Base-by-base conservation (phyloP, 2,797 vertebrate genomes). In the Squalus acanthias region DNA sequence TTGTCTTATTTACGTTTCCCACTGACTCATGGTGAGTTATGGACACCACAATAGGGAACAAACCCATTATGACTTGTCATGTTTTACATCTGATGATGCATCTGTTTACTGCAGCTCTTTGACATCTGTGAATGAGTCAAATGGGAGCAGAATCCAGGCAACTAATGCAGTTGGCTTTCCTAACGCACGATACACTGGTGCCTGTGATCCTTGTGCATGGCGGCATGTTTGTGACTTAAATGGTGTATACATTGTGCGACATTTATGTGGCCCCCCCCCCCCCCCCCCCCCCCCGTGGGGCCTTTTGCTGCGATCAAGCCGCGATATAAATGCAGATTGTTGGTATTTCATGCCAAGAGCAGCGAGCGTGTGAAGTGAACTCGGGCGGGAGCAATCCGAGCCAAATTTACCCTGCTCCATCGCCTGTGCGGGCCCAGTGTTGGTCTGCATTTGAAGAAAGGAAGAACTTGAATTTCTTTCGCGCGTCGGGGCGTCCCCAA, bases 11-110 rank as follows among this genome's bases (percentile, higher is more conserved):
- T 63, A 20, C 5, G 65, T 24, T 69, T 69, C 63, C 0, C 7
- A 22, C 39, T 93, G 65, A 93, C 91, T 93, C 50, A 95, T 33
- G 7, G 89, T 92, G 82, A 82, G 67, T 72, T 95, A 33, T 57
- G 69, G 57, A 26, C 26, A 17, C 69, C 26, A 33, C 69, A 74
- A 74, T 57, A 57, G 15, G 72, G 70, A 76, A 57, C 53, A 57
- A 76, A 74, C 15, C 65, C 46, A 76, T 76, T 95, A 57, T 72
- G 50, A 74, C 46, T 50, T 39, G 26, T 33, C 50, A 22, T 53
- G 94, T 53, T 57, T 95, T 76, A n/a, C 5, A 17, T 95, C 88
- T 46, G 70, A 29, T 57, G 94, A 95, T 95, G 29, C 26, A n/a
- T 76, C 72, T 95, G 22, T 53, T 70, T 53, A 33, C 46, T 57